A percentile compares a stretch with the other conserved stretches of the same genome.
Evolutionary conservation across 1,140 invertebrate species (phyloP).

Genomic region (Drosophila pectinifera): DNA sequence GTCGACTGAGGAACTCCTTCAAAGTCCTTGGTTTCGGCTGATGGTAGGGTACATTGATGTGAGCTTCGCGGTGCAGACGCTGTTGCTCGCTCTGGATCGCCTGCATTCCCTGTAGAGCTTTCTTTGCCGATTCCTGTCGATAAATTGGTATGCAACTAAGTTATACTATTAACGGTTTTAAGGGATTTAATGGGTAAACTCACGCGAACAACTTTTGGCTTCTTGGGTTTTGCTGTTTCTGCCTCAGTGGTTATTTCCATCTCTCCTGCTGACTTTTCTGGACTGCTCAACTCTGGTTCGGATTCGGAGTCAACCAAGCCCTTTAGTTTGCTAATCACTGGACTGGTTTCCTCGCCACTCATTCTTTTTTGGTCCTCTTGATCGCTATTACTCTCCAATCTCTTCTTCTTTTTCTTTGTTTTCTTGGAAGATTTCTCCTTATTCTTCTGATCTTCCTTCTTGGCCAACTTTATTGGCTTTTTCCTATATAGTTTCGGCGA

Average conservation of each 20-base stretch:
- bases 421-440: conserved; percentile 30
- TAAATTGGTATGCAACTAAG: too few species aligned
- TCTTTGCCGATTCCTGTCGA: conserved; percentile 84
- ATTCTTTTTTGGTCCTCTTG: conserved; percentile 6
- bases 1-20: conserved; percentile 88
- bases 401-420: conserved; percentile 37
- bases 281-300: conserved; percentile 42
- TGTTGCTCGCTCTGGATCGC: conserved; percentile 86
- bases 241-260: conserved; percentile 21
- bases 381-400: conserved; percentile 39
- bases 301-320: conserved; percentile 69
- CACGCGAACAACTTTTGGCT: conserved; percentile 51
- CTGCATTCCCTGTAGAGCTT: conserved; percentile 84
- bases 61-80: conserved; percentile 88
- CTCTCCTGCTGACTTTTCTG: conserved; percentile 32
- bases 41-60: conserved; percentile 90
- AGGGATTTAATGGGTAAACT: not conserved
- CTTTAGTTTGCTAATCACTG: conserved; percentile 42
- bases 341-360: conserved; percentile 2
- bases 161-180: too few species aligned
- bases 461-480: conserved; percentile 25
- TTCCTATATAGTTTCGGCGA: conserved; percentile 21
- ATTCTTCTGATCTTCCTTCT: conserved; percentile 2
- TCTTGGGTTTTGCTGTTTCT: conserved; percentile 22
- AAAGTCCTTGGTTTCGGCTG: conserved; percentile 89